Base-by-base conservation (phyloP, 2,797 vertebrate species). In the Anguilla pacifica region DNA sequence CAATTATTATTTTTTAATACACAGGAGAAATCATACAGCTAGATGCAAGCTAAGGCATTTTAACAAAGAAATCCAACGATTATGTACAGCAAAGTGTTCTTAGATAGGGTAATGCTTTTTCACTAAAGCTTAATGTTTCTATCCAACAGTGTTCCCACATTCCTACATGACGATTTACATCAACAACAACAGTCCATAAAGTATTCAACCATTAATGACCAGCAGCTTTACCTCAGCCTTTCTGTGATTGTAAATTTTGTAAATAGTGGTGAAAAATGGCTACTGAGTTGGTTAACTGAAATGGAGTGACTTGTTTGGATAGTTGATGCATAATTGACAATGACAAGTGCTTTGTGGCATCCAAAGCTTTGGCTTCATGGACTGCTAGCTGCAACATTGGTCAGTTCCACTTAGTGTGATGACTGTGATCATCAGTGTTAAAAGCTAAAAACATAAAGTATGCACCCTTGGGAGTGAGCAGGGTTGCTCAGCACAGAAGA, bases 41-140 rank as follows among this genome's bases (percentile, higher is more conserved):
- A 82, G 43, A 49, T 82, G 79, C 46, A 82, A 25, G 79, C 79
- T 82, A 82, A 82, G 79, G 79, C 79, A 82, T 82, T 82, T 77
- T 51, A 82, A 51, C 46, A 51, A 82, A 82, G 79, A 51, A 51
- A 82, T n/a, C 79, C 43, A 82, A 82, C 11, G 79, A 82, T 51
- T 82, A 82, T 51, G 43, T 82, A 82, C 79, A 82, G 79, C 79
- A 49, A 22, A 82, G 46, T 51, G 19, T 46, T 82, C 46, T 25
- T 82, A 49, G 43, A 82, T 51, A 25, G 79, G 79, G 46, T 51
- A 82, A 51, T 82, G 46, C 35, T 35, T 82, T 82, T 82, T 82
- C 25, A 51, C 46, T 82, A 82, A 22, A 49, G 46, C 46, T 49
- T n/a, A 82, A 82, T 39, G 19, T 72, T 43, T 82, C 46, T 82